Evolutionary conservation across 2,888 invertebrate species (phyloP), one percentile per base, ranked within the genome.

Genomic region (Meghimatium bilineatum): DNA sequence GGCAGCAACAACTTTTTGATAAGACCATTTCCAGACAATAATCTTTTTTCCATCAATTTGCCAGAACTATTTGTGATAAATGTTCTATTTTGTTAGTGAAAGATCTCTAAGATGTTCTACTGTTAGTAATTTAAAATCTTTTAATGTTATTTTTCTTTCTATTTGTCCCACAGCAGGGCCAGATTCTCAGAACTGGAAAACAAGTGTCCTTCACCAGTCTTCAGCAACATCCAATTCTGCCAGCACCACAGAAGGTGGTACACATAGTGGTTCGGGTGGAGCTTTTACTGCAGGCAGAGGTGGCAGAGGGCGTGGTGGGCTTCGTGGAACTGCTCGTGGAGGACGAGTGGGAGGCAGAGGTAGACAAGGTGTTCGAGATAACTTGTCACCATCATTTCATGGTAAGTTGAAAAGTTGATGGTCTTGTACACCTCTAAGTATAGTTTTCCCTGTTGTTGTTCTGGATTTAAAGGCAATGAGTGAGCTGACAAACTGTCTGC

Each of bases 251-350:
- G 76, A 76, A 23, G 44, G 44, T 44, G 63, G 78, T n/a, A 71
- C 49, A 6, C 84, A 94, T 52, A 87, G 94, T 93, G 79, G 94
- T 93, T 67, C 49, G 0, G 52, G 52, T 60, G 60, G 12, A 44
- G 12, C 6, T 44, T 44, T 44, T 12, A 44, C 44, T 44, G 44
- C 44, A 44, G 44, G 82, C 23, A 34, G 71, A 8, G 77, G 83
- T 12, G 60, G 44, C 49, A 44, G 83, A 10, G 77, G 83, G n/a
- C 67, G 83, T 29, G 83, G 83, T 34, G 83, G 77, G 29, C 56
- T 67, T 38, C 76, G 67, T 38, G 80, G 83, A 0, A 74, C 32
- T 52, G 36, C 49, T 34, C 49, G 85, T 67, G 71, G 81, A 26
- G 82, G 85, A 20, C 49, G 85, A 66, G 80, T 83, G 5, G 81